Percentiles rank a stretch among this genome's conserved stretches.
phyloP scores from a whole-genome alignment of 2,113 vertebrate species.

The Xenus cinereus region DNA sequence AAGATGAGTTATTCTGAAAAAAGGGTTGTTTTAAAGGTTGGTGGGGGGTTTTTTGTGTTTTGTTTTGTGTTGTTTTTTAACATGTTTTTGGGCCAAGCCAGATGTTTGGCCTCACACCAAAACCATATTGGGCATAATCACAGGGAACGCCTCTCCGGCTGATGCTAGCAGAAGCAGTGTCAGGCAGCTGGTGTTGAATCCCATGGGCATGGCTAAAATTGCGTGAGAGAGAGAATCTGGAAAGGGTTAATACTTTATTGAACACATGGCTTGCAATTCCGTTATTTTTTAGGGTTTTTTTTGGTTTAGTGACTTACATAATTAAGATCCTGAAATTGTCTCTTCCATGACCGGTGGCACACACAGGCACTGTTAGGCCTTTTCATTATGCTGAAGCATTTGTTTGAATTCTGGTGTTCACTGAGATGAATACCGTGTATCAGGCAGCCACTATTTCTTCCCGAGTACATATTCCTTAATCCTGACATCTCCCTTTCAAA shows the following conservation, averaged over 20 bases:
- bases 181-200: background rate
- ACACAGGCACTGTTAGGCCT: background rate
- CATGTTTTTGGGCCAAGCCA: background rate
- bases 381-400: background rate
- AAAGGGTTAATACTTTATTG: background rate
- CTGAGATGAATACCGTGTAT: background rate
- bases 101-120: background rate
- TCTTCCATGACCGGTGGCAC: background rate
- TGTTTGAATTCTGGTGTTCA: background rate
- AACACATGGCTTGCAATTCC: background rate
- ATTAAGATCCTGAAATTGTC: background rate
- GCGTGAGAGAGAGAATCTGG: background rate
- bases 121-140: background rate
- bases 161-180: background rate
- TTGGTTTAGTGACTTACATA: background rate
- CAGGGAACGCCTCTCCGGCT: background rate
- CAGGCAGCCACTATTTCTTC: background rate
- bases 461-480: background rate
- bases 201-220: background rate
- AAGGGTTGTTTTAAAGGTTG: background rate
- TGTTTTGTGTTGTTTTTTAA: background rate
- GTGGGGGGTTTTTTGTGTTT: background rate
- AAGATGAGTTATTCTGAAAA: background rate
- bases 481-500: background rate
- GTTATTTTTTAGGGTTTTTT: background rate